Evolutionary conservation across 2,888 invertebrate species (phyloP).

Genomic region (Caenorhabditis uteleia): DNA sequence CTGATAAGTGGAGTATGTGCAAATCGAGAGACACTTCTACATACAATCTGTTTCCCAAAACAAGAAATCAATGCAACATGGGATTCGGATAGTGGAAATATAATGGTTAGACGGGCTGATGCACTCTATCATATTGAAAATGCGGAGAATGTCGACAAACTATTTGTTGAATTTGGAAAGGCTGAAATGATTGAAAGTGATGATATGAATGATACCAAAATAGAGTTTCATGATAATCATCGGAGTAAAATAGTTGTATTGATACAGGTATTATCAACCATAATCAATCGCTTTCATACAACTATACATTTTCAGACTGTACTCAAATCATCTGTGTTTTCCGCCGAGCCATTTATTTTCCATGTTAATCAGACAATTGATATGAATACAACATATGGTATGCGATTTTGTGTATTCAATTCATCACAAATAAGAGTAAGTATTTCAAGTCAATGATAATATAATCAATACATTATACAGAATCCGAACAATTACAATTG

Average conservation of each 20-base stretch:
- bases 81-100: slow-evolving; percentile 48
- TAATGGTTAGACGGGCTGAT: slow-evolving; percentile 40
- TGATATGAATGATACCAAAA: slow-evolving; percentile 6
- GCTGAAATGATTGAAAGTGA: slow-evolving; percentile 9
- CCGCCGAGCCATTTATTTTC: slow-evolving; percentile 51
- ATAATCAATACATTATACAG: slow-evolving; percentile 8
- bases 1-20: slow-evolving; percentile 38
- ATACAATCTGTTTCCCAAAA: slow-evolving; percentile 38
- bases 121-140: slow-evolving; percentile 29
- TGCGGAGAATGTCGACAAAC: slow-evolving; percentile 33
- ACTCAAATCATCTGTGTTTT: slow-evolving; percentile 42
- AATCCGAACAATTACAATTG: slow-evolving; percentile 41
- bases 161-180: slow-evolving; percentile 49
- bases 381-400: slow-evolving; percentile 48
- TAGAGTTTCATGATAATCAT: slow-evolving; percentile 24
- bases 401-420: slow-evolving; percentile 56
- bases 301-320: slow-evolving; percentile 47
- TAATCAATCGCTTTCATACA: slow-evolving; percentile 37
- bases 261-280: too few relatives aligned
- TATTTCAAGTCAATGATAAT: neutral
- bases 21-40: slow-evolving; percentile 26
- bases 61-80: slow-evolving; percentile 49
- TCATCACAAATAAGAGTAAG: slow-evolving; percentile 33
- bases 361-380: slow-evolving; percentile 49
- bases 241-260: too few relatives aligned